Base-by-base conservation (phyloP, 2,113 vertebrate species). In the Porphyrio hochstetteri region DNA sequence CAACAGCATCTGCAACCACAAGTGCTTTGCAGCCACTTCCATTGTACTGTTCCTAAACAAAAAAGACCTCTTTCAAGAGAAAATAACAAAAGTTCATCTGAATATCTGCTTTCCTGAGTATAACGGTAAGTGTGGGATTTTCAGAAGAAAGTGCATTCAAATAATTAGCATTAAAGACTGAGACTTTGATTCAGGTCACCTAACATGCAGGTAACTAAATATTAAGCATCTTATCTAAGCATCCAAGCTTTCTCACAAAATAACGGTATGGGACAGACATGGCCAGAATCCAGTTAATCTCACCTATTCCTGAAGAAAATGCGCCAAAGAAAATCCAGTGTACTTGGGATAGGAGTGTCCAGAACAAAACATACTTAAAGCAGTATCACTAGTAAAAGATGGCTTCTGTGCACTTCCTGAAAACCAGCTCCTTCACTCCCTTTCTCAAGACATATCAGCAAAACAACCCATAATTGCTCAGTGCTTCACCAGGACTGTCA, bases 31-130 rank as follows among this genome's bases (percentile, higher is more conserved):
- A 64, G 97, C 97, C 42, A 98, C 98, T 52, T 98, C 98, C 72
- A 98, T 98, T 36, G 98, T 98, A 65, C 93, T 98, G 20, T 98
- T 98, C 90, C 97, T 98, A 61, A 98, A 98, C 64, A 98, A 98
- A 93, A 98, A 98, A 91, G 98, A 98, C 31, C 96, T 98, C 42
- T 98, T 98, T 91, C 97, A 96, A 96, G 98, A 98, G 88, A 98
- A 98, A 93, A 96, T 98, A 68, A 27, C 93, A 18, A 98, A 97
- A 92, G 97, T 98, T 65, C 97, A 98, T 67, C 97, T 98, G 68
- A 97, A 88, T 79, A 82, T 98, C 95, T 98, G 98, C 82, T 98
- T 98, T 93, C 98, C 98, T 59, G 98, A 98, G 35, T 98, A 98
- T 25, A 93, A 96, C 10, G 98, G 98, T 98, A 96, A 96, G 97